Percentiles rank a stretch among this genome's conserved stretches.
Conservation (phyloP, 2,888 invertebrate genomes). For the Napeogenes sylphis region DNA sequence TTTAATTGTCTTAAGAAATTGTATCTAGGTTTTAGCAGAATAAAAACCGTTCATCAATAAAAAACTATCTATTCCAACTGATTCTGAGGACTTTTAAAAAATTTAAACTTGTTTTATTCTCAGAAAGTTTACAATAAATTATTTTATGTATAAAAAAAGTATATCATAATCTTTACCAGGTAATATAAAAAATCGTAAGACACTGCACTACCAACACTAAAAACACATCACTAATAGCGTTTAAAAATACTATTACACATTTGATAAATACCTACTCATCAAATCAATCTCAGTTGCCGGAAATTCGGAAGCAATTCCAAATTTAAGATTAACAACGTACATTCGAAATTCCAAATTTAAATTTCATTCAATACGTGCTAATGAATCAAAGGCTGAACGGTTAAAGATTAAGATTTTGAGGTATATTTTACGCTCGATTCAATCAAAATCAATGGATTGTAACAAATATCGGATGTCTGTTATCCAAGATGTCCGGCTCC, state of each 20-base stretch:
- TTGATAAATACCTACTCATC: too few species aligned
- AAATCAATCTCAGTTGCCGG: too few species aligned
- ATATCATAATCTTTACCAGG: too few species aligned
- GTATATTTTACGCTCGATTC: constrained; percentile 71
- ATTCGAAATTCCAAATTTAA: constrained; percentile 10
- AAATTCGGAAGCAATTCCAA: not conserved
- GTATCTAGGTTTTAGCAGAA: too few species aligned
- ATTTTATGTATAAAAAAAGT: too few species aligned
- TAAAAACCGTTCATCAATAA: too few species aligned
- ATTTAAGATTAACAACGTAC: not conserved
- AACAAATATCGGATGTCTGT: constrained; percentile 70
- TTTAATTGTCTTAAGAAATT: constrained; percentile 14
- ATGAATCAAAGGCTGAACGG: constrained; percentile 54
- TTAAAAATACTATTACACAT: too few species aligned
- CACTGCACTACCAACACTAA: not conserved
- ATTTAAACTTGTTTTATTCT: not conserved
- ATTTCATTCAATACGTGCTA: constrained; percentile 47
- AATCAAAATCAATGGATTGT: constrained; percentile 66
- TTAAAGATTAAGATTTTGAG: constrained; percentile 65
- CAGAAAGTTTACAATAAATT: too few species aligned
- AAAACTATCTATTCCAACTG: too few species aligned
- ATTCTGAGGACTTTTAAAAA: not conserved
- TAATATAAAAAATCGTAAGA: not conserved
- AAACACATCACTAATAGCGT: not conserved
- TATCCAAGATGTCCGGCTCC: constrained; percentile 49